phyloP scores from a whole-genome alignment of 2,888 invertebrate genomes.

The Thymelicus sylvestris region DNA sequence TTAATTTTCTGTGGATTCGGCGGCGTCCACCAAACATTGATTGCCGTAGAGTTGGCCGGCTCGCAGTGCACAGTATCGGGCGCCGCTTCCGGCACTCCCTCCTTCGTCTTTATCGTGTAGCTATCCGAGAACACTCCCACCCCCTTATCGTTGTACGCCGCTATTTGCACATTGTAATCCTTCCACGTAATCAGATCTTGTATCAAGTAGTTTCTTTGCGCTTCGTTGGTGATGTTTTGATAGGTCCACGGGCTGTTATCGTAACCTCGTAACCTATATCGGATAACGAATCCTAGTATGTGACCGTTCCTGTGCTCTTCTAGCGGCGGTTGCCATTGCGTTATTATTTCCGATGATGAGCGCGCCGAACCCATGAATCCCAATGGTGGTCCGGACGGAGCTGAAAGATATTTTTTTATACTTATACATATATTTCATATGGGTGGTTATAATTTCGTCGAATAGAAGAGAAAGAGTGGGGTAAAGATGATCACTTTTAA shows the following conservation, averaged over 20 bases:
- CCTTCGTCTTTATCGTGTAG: conserved; percentile 96
- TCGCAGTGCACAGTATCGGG: conserved; percentile 92
- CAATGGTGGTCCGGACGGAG: conserved; percentile 97
- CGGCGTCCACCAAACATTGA: conserved; percentile 96
- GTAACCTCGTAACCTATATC: conserved; percentile 96
- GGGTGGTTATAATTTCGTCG: not conserved
- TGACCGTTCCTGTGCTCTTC: conserved; percentile 98
- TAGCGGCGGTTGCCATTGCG: conserved; percentile 98
- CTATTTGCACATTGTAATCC: conserved; percentile 98
- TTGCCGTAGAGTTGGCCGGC: conserved; percentile 94
- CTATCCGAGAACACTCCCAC: conserved; percentile 96
- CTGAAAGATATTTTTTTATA: conserved; percentile 76
- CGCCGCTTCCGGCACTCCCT: conserved; percentile 97
- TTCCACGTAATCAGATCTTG: conserved; percentile 98
- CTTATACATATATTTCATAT: not conserved
- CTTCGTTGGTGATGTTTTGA: conserved; percentile 96
- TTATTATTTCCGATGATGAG: conserved; percentile 97
- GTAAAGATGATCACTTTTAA: not conserved
- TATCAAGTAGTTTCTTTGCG: conserved; percentile 95
- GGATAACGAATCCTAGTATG: conserved; percentile 96
- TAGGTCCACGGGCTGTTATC: conserved; percentile 96
- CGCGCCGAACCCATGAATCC: conserved; percentile 97
- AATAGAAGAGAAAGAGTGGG: not conserved
- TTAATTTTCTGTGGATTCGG: conserved; percentile 99
- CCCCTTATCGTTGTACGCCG: conserved; percentile 98